Conservation (phyloP, 2,888 invertebrate species). For the Bombylius major region DNA sequence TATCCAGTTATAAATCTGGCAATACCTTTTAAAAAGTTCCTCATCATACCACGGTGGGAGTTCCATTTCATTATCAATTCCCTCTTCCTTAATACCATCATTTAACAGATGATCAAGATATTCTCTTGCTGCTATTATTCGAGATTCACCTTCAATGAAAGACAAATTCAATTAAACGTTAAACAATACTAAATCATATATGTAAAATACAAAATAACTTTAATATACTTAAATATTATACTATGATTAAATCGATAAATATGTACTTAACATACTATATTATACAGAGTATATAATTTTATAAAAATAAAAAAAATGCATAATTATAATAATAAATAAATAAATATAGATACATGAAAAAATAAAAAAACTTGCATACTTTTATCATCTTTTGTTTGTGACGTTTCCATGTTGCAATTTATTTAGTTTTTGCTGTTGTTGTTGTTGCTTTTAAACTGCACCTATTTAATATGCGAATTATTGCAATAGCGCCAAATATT, state of each 20-base stretch:
- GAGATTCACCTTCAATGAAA: conserved; percentile 2
- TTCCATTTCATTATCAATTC: conserved; percentile 28
- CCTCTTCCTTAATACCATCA: conserved; percentile 28
- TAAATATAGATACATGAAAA: too few species aligned
- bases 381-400: background rate
- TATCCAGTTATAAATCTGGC: too few species aligned
- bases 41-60: conserved; percentile 51
- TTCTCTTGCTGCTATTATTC: conserved; percentile 19
- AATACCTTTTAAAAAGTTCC: conserved; percentile 45
- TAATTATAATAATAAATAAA: too few species aligned
- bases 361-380: background rate
- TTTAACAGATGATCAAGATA: conserved; percentile 28
- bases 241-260: background rate
- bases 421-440: too few species aligned
- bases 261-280: background rate
- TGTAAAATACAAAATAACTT: background rate
- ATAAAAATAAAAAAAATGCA: too few species aligned
- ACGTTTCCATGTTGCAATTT: background rate
- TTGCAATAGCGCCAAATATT: too few species aligned
- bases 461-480: too few species aligned
- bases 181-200: conserved; percentile 11
- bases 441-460: too few species aligned
- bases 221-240: too few species aligned
- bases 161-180: background rate
- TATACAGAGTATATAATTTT: background rate